Conservation (phyloP, 1,140 invertebrate genomes). For the Hylaeus anthracinus region DNA sequence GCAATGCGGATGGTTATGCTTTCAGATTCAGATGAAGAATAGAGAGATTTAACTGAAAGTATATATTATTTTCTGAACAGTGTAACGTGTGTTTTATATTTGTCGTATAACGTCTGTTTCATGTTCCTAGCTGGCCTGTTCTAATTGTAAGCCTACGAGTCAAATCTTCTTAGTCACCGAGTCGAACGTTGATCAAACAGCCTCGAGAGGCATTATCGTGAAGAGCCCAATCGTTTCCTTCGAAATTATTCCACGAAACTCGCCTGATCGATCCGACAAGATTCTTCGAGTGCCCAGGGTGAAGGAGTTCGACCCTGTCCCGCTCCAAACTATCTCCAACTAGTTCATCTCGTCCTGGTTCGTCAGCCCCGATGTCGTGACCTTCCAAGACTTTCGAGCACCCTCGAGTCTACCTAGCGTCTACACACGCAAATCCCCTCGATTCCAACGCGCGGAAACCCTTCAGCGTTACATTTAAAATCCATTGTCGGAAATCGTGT, state of each 20-base stretch:
- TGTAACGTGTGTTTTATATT: too few relatives aligned
- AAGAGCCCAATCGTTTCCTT: neutral
- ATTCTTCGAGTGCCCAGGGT: conserved; percentile 47
- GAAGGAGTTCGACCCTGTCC: conserved; percentile 59
- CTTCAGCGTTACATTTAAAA: neutral
- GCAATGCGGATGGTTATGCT: too few relatives aligned
- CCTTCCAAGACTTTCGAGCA: conserved; percentile 64
- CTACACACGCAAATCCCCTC: neutral
- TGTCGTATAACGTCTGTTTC: too few relatives aligned
- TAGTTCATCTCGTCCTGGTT: conserved; percentile 66
- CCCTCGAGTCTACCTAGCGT: conserved; percentile 11
- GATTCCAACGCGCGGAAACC: conserved; percentile 9
- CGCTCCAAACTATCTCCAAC: conserved; percentile 62
- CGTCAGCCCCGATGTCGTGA: conserved; percentile 60
- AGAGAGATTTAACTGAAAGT: too few relatives aligned
- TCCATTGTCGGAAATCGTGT: neutral
- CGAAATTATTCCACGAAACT: neutral
- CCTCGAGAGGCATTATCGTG: neutral
- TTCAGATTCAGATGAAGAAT: too few relatives aligned
- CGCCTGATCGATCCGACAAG: conserved; percentile 43
- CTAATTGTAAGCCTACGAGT: too few relatives aligned
- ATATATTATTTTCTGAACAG: too few relatives aligned
- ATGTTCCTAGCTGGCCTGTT: too few relatives aligned
- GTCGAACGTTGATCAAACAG: neutral
- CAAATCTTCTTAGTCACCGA: too few relatives aligned